Evolutionary conservation across 2,113 vertebrate genomes (phyloP).

Genomic region (Psilopsiagon aymara): DNA sequence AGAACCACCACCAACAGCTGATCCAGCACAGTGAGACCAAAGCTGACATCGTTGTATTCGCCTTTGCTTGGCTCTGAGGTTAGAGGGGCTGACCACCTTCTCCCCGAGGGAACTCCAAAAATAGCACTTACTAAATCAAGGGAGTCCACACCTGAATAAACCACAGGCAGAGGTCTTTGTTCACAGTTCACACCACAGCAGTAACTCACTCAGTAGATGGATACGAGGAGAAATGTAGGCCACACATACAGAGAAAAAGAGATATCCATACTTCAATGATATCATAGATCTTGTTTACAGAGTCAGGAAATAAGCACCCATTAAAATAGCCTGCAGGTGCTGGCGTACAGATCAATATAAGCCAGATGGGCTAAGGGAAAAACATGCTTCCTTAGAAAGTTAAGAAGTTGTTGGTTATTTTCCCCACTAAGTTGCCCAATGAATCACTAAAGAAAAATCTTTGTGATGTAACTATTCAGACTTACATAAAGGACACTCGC

Average conservation of each 20-base stretch:
- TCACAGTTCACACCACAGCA: neutral
- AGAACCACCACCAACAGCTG: neutral
- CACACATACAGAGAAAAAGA: neutral
- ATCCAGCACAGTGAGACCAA: neutral
- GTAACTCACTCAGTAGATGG: fast-evolving
- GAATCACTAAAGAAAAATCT: slow-evolving; percentile 29
- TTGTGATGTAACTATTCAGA: slow-evolving; percentile 39
- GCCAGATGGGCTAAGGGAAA: neutral
- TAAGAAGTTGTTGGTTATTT: neutral
- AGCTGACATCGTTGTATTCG: neutral
- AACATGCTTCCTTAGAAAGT: neutral
- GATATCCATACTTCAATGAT: neutral
- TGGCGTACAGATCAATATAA: neutral
- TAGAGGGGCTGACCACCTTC: neutral
- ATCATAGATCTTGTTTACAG: neutral
- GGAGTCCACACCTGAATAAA: neutral
- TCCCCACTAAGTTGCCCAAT: neutral
- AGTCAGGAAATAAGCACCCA: neutral
- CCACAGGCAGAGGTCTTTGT: neutral
- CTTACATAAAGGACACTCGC: neutral
- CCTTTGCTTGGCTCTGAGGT: neutral
- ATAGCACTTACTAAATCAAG: neutral
- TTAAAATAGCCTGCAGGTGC: neutral
- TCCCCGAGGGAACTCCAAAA: neutral
- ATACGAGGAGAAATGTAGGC: neutral